Evolutionary conservation across 1,140 invertebrate species (phyloP).

Genomic region (Drosophila baimaii): DNA sequence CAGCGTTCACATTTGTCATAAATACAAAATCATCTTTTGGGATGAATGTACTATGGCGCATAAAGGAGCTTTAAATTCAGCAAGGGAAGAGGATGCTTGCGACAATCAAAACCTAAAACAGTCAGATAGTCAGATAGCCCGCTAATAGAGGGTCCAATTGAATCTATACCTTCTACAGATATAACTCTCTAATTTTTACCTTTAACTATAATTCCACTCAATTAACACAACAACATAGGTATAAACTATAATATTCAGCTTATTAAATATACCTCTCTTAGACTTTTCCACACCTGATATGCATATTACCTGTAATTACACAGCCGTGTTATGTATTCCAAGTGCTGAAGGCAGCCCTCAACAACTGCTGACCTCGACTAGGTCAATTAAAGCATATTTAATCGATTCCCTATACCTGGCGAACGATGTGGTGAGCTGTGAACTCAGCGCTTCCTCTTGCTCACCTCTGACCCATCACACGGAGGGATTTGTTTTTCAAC

Average conservation of each 20-base stretch:
- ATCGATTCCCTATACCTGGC: constrained; percentile 10
- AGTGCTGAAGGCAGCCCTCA: constrained; percentile 32
- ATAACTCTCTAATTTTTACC: too few species aligned
- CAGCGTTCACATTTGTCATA: too few species aligned
- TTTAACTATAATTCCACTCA: neutral
- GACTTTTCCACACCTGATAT: neutral
- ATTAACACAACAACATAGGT: too few species aligned
- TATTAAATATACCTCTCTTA: neutral
- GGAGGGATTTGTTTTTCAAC: constrained; percentile 29
- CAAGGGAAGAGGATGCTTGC: too few species aligned
- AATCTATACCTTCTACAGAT: neutral
- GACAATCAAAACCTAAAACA: too few species aligned
- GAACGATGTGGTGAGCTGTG: constrained; percentile 28
- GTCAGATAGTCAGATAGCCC: too few species aligned
- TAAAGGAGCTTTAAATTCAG: too few species aligned
- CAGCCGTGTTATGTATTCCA: constrained; percentile 13
- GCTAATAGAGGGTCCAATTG: too few species aligned
- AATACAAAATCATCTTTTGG: too few species aligned
- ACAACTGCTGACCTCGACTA: constrained; percentile 19
- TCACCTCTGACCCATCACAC: constrained; percentile 42
- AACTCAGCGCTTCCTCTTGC: constrained; percentile 26
- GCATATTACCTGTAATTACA: constrained; percentile 3
- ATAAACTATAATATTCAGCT: neutral
- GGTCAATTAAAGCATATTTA: constrained; percentile 42
- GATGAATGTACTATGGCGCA: too few species aligned